Conservation (phyloP, 2,113 vertebrate genomes). For the Procavia capensis region DNA sequence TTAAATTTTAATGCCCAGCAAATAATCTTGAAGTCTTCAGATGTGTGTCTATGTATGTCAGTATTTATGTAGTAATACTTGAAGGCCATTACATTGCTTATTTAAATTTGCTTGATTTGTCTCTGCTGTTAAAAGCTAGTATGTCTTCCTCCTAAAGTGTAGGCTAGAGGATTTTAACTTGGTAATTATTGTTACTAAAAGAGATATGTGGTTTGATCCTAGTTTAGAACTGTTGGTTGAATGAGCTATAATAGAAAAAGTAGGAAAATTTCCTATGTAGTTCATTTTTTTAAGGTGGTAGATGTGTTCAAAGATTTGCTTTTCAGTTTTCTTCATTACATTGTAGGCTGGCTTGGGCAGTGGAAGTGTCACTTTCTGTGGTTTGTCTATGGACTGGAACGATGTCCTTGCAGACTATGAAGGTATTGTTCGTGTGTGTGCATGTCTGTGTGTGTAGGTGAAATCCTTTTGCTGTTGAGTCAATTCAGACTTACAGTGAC, state of each 20-base stretch:
- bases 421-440: slow-evolving; percentile 85
- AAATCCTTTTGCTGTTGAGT: background rate
- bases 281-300: slow-evolving; percentile 41
- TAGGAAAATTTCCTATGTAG: background rate
- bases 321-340: slow-evolving; percentile 51
- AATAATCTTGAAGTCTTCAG: background rate
- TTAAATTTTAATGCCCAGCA: slow-evolving; percentile 10
- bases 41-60: background rate
- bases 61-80: background rate
- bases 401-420: slow-evolving; percentile 98
- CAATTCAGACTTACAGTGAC: background rate
- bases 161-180: slow-evolving; percentile 10
- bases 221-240: background rate
- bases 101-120: slow-evolving; percentile 21
- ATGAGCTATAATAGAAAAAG: background rate
- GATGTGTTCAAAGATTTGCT: background rate
- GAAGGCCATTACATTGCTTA: background rate
- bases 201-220: background rate
- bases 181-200: background rate
- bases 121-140: slow-evolving; percentile 15
- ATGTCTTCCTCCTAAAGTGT: background rate
- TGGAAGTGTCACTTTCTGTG: slow-evolving; percentile 90
- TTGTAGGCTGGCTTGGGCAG: slow-evolving; percentile 92
- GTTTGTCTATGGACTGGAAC: slow-evolving; percentile 96
- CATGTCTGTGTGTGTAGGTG: background rate